Percentiles rank a stretch among this genome's conserved stretches.
Evolutionary conservation across 1,140 invertebrate genomes (phyloP).

Genomic region (Carposina sasakii): DNA sequence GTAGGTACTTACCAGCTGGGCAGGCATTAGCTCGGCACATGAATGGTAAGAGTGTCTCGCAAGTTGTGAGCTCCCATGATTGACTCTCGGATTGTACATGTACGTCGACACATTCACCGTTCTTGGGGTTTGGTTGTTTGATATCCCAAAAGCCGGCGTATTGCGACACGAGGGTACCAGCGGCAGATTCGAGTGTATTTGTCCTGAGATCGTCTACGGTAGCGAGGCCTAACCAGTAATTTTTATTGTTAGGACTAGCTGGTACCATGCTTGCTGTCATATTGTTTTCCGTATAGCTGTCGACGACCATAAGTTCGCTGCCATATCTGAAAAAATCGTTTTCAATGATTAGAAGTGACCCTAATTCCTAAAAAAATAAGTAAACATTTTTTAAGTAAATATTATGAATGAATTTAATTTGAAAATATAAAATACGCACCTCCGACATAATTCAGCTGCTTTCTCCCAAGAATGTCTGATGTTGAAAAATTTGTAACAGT

Average conservation of each 20-base stretch:
- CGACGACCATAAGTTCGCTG: conserved; percentile 91
- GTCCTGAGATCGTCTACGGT: conserved; percentile 93
- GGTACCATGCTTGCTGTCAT: conserved; percentile 86
- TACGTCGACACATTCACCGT: conserved; percentile 91
- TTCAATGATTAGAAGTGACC: neutral
- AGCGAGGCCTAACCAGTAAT: conserved; percentile 91
- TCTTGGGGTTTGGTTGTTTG: conserved; percentile 87
- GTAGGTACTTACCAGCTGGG: conserved; percentile 81
- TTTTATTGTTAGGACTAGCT: conserved; percentile 74
- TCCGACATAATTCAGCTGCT: conserved; percentile 93
- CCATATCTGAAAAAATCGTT: conserved; percentile 82
- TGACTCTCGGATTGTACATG: conserved; percentile 85
- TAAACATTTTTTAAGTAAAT: neutral
- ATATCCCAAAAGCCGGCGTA: conserved; percentile 94
- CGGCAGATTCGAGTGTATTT: conserved; percentile 94
- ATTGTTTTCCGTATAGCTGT: conserved; percentile 93
- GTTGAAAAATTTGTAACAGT: conserved; percentile 97
- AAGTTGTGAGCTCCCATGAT: conserved; percentile 94
- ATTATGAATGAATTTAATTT: neutral
- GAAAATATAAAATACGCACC: conserved; percentile 72
- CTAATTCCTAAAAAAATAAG: neutral
- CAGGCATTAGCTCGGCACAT: conserved; percentile 95
- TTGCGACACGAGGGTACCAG: conserved; percentile 91
- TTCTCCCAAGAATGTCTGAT: conserved; percentile 97
- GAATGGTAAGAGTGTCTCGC: conserved; percentile 94